phyloP scores from a whole-genome alignment of 2,888 invertebrate genomes.

The Gastracanthus pulcherrimus region DNA sequence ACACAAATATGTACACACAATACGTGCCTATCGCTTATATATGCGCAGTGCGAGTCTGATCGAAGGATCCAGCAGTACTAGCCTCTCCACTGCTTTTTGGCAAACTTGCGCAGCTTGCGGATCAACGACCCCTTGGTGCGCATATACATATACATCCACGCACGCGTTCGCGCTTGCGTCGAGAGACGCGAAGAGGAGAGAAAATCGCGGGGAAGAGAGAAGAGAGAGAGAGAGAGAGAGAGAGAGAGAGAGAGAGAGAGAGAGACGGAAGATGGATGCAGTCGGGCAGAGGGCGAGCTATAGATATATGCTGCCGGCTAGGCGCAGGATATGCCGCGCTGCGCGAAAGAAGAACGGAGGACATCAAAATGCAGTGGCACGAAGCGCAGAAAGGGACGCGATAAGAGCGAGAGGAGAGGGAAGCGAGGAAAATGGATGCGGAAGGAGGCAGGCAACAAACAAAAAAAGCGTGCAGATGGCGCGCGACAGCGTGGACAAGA shows the following conservation, averaged over 20 bases:
- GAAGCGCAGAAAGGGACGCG: no score
- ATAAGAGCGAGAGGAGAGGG: no score
- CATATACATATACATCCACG: background rate
- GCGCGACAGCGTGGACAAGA: background rate
- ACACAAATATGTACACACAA: no score
- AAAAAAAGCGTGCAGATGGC: background rate
- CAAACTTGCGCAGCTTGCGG: constrained; percentile 47
- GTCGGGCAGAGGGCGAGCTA: background rate
- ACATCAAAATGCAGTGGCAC: constrained; percentile 43
- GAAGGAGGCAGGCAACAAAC: background rate
- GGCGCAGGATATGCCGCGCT: background rate
- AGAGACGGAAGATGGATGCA: background rate
- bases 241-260: background rate
- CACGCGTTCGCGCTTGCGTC: no score
- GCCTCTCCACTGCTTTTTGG: constrained; percentile 29
- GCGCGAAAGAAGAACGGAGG: background rate
- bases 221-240: background rate
- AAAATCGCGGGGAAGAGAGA: background rate
- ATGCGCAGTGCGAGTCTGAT: background rate
- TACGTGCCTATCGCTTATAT: no score
- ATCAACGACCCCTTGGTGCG: constrained; percentile 63
- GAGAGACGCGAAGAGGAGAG: background rate
- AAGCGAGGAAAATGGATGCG: constrained; percentile 4
- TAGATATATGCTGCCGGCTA: no score
- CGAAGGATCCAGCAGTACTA: constrained; percentile 26